Base-by-base conservation (phyloP, 2,113 vertebrate genomes). In the Saccopteryx leptura region DNA sequence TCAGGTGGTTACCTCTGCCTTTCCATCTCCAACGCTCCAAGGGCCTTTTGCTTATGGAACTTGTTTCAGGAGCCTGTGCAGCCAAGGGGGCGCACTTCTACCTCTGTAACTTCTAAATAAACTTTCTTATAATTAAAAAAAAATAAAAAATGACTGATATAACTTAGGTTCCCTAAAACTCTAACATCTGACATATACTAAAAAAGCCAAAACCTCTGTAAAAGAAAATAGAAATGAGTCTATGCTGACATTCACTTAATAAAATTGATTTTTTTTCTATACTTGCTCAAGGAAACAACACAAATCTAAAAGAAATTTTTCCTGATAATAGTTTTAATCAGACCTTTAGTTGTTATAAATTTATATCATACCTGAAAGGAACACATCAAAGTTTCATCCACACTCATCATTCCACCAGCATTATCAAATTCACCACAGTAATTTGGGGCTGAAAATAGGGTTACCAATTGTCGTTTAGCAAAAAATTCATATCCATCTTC, bases 401-500 rank as follows among this genome's bases (percentile, higher is more conserved):
- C 99, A 88, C 99, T 99, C 99, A 99, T 99, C 99, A 99, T 99
- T 96, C 99, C 99, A 72, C 99, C 99, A 93, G 99, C 99, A 84
- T 99, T 99, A 98, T 99, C 99, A 96, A 99, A 99, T 97, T 99
- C 99, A 83, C 99, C 99, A 97, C 99, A 99, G 96, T 99, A 99
- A 98, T 99, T 99, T 61, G 99, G 99, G 93, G 99, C 99, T 48
- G 99, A 99, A 98, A 99, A 99, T 52, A 99, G 98, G 31, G 99
- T 99, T 96, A 99, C 99, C 98, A 99, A 98, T 97, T 99, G 99
- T 91, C 99, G 98, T 97, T 99, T 99, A 96, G 99, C 99, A 98
- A 99, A 99, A 98, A 99, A 99, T 98, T 99, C 99, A 17, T 99
- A 99, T 48, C 99, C 99, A 74, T 99, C 99, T 98, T 99, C 99